phyloP scores from a whole-genome alignment of 1,140 invertebrate species.

The Harlomillsia oculata region DNA sequence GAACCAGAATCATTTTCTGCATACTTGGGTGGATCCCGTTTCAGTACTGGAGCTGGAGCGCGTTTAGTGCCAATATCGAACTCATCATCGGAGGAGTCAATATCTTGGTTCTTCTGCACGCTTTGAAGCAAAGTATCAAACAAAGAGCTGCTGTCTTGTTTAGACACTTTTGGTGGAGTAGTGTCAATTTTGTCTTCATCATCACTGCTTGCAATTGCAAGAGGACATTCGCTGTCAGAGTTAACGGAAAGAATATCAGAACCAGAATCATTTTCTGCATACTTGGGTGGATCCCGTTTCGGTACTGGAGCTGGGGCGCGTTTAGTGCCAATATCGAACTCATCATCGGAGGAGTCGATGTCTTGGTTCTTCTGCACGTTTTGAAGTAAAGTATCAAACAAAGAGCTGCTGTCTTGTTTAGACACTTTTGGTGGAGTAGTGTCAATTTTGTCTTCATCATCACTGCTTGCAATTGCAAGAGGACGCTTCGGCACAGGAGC shows the following conservation, averaged over 20 bases:
- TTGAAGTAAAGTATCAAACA: neutral
- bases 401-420: neutral
- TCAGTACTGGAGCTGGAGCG: too few relatives aligned
- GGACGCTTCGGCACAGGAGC: neutral
- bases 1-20: too few relatives aligned
- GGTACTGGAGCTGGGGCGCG: too few relatives aligned
- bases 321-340: conserved; percentile 12
- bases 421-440: neutral
- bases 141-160: neutral
- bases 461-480: neutral
- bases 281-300: too few relatives aligned
- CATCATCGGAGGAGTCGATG: neutral
- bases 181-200: neutral
- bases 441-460: neutral
- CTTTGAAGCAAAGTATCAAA: neutral
- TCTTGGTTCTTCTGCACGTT: neutral
- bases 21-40: too few relatives aligned
- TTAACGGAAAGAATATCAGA: too few relatives aligned
- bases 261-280: too few relatives aligned
- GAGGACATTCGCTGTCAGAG: neutral
- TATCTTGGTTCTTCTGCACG: neutral
- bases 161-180: neutral
- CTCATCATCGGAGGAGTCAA: neutral
- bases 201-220: neutral
- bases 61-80: too few relatives aligned